phyloP scores from a whole-genome alignment of 2,888 invertebrate genomes.

The Oxyscelio sp. region DNA sequence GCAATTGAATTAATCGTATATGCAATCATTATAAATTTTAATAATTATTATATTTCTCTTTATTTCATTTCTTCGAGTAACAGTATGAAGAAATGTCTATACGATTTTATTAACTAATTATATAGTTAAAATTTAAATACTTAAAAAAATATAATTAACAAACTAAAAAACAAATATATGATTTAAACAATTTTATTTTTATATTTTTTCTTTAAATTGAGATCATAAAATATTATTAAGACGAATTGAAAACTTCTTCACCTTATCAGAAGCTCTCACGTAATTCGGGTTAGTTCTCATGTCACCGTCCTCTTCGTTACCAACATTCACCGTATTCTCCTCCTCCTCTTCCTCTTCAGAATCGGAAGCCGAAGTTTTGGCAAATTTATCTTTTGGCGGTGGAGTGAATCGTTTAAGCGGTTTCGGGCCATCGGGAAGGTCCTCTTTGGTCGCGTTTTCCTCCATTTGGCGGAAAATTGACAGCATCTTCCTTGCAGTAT shows the following conservation, averaged over 20 bases:
- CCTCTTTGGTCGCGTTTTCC: slow-evolving; percentile 90
- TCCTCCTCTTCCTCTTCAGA: slow-evolving; percentile 89
- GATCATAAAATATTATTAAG: too few relatives aligned
- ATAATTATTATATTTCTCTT: too few relatives aligned
- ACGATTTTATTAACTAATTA: too few relatives aligned
- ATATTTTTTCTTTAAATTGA: too few relatives aligned
- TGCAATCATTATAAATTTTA: too few relatives aligned
- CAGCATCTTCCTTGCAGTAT: slow-evolving; percentile 95
- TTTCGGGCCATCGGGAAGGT: slow-evolving; percentile 91
- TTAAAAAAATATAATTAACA: too few relatives aligned
- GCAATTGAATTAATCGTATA: too few relatives aligned
- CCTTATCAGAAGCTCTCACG: slow-evolving; percentile 89
- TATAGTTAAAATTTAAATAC: too few relatives aligned
- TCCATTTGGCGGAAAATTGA: slow-evolving; percentile 97
- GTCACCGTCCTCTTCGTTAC: slow-evolving; percentile 89
- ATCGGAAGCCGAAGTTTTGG: slow-evolving; percentile 88
- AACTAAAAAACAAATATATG: too few relatives aligned
- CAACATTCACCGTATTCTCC: slow-evolving; percentile 89
- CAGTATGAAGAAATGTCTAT: too few relatives aligned
- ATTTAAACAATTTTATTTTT: too few relatives aligned
- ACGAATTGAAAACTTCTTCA: slow-evolving; percentile 65
- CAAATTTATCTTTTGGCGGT: slow-evolving; percentile 92
- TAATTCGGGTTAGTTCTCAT: slow-evolving; percentile 86
- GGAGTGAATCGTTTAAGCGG: slow-evolving; percentile 97
- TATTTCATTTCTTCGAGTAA: too few relatives aligned